A percentile compares a stretch with the other conserved stretches of the same genome.
phyloP scores from a whole-genome alignment of 2,797 vertebrate genomes.

The Sebastes jordani region DNA sequence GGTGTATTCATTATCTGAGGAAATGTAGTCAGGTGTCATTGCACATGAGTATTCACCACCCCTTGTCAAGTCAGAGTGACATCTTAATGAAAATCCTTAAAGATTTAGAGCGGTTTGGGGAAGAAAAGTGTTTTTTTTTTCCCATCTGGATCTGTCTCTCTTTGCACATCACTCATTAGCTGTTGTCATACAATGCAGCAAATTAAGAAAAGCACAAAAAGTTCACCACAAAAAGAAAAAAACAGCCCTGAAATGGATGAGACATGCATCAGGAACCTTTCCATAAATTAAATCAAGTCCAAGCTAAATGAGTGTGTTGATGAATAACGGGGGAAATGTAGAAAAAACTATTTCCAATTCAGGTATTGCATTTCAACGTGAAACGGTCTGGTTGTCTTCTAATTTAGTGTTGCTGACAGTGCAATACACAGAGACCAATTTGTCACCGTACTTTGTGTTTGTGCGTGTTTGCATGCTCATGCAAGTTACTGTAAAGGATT shows the following conservation, averaged over 20 bases:
- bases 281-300: constrained; percentile 42
- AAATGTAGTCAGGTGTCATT: background rate
- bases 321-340: constrained; percentile 35
- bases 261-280: constrained; percentile 17
- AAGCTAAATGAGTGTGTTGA: constrained; percentile 43
- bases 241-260: background rate
- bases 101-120: background rate
- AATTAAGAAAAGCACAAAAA: background rate
- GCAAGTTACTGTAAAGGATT: constrained; percentile 5
- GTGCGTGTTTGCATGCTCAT: background rate
- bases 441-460: background rate
- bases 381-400: constrained; percentile 38
- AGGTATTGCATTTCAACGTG: constrained; percentile 41
- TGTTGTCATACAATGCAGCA: constrained; percentile 5
- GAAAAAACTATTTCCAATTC: constrained; percentile 40
- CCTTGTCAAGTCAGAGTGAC: background rate
- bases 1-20: background rate
- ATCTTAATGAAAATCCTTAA: background rate
- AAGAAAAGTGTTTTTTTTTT: background rate
- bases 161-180: constrained; percentile 1
- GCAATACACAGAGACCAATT: constrained; percentile 28
- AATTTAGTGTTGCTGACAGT: constrained; percentile 48
- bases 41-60: background rate
- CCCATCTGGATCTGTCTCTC: background rate
- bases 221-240: background rate